Percentiles rank a stretch among this genome's conserved stretches.
phyloP scores from a whole-genome alignment of 1,140 invertebrate species.

The Chironomus striatipennis region DNA sequence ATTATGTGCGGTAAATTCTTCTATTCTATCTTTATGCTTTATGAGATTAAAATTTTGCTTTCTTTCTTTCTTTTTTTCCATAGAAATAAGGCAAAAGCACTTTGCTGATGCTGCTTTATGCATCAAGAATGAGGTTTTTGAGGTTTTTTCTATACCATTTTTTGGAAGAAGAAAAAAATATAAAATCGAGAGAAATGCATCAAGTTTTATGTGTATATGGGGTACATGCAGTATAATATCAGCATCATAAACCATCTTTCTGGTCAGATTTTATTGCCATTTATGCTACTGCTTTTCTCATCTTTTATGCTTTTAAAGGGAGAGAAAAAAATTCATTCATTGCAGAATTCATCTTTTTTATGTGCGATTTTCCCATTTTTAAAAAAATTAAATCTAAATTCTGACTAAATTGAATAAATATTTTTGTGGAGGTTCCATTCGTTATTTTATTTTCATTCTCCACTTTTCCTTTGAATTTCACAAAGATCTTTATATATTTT shows the following conservation, averaged over 20 bases:
- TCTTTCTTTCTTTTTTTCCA: not conserved
- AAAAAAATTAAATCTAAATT: not conserved
- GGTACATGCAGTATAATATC: not conserved
- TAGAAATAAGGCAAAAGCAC: not conserved
- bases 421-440: not conserved
- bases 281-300: not conserved
- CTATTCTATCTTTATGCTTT: not conserved
- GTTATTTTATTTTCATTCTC: no score
- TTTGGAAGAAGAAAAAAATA: no score
- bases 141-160: not conserved
- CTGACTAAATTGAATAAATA: not conserved
- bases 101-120: not conserved
- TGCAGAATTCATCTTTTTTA: no score
- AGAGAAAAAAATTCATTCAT: no score
- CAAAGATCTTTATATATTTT: no score
- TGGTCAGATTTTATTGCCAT: not conserved
- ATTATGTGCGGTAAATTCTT: not conserved
- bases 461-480: no score
- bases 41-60: not conserved
- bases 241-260: constrained; percentile 7
- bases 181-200: not conserved
- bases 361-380: no score
- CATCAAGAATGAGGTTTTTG: constrained; percentile 5
- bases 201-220: not conserved
- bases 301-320: not conserved